phyloP scores from a whole-genome alignment of 2,113 vertebrate genomes.

The Hippopotamus amphibius region DNA sequence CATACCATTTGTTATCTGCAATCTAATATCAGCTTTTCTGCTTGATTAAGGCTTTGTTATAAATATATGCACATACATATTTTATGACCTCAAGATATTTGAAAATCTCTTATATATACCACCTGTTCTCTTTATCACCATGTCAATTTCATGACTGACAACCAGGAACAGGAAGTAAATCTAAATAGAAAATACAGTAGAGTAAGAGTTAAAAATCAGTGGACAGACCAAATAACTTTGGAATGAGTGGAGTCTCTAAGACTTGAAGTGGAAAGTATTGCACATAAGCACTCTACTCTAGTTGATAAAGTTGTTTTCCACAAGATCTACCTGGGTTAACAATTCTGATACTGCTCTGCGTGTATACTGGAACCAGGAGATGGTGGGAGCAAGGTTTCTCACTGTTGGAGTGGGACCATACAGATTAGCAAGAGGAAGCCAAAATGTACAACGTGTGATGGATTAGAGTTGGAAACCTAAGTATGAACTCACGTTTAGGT shows the following conservation, averaged over 20 bases:
- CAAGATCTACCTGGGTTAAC: neutral
- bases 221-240: neutral
- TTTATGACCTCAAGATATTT: conserved; percentile 36
- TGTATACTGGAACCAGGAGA: neutral
- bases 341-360: neutral
- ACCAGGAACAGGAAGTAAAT: neutral
- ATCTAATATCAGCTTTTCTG: neutral
- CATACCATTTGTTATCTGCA: neutral
- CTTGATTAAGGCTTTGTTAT: neutral
- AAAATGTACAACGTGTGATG: neutral
- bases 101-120: neutral
- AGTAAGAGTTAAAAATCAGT: neutral
- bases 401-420: neutral
- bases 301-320: neutral
- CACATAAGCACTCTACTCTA: neutral
- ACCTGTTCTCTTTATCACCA: neutral
- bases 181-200: neutral
- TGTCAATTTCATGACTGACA: neutral
- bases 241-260: neutral
- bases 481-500: neutral
- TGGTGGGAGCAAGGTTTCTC: neutral
- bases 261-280: neutral
- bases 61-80: neutral
- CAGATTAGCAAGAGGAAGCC: neutral
- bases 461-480: neutral